phyloP scores from a whole-genome alignment of 2,888 invertebrate species.

The Macrophya alboannulata region DNA sequence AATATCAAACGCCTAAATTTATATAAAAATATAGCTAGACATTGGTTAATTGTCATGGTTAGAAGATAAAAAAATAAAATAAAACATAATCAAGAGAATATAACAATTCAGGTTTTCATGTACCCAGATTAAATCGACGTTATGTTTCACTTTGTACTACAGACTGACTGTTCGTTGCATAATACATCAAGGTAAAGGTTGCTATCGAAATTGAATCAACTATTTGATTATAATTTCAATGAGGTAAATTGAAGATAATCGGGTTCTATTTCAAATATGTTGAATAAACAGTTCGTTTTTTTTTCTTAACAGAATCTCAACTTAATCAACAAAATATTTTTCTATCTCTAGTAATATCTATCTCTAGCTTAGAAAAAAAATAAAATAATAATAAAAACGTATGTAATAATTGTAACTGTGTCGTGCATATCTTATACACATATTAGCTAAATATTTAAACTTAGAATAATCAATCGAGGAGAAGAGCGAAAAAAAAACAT shows the following conservation, averaged over 20 bases:
- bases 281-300: background rate
- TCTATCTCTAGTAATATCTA: constrained; percentile 12
- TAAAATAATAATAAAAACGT: too few relatives aligned
- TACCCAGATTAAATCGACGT: background rate
- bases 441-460: constrained; percentile 21
- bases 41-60: background rate
- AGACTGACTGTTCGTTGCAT: background rate
- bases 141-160: background rate
- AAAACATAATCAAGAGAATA: constrained; percentile 15
- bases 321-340: constrained; percentile 33
- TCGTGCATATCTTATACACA: constrained; percentile 20
- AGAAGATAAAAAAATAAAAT: background rate
- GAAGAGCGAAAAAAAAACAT: background rate
- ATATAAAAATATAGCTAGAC: background rate
- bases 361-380: background rate
- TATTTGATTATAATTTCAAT: background rate
- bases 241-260: background rate
- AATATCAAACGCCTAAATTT: background rate
- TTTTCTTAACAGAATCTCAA: background rate
- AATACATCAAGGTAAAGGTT: constrained; percentile 7
- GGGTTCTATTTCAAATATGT: background rate
- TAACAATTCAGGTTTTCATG: background rate
- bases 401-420: constrained; percentile 32
- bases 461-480: background rate
- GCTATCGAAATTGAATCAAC: constrained; percentile 7